Percentiles rank a stretch among this genome's conserved stretches.
phyloP scores from a whole-genome alignment of 2,888 invertebrate genomes.

The Tetragonula carbonaria region DNA sequence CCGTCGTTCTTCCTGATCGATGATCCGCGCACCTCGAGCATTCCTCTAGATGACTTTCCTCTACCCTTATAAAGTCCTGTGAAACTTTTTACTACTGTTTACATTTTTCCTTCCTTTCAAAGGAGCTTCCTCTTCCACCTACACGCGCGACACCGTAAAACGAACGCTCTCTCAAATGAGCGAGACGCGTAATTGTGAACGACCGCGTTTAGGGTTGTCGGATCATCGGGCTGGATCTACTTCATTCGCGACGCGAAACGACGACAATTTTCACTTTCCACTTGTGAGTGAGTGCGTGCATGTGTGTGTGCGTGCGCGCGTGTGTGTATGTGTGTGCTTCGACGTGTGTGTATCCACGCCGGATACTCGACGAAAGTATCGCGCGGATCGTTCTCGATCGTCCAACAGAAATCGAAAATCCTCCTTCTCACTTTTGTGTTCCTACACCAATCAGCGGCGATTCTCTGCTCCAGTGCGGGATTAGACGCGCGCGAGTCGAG shows the following conservation, averaged over 20 bases:
- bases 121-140: neutral
- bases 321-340: slow-evolving; percentile 43
- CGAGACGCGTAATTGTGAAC: neutral
- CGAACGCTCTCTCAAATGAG: too few relatives aligned
- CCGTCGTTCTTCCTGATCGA: slow-evolving; percentile 6
- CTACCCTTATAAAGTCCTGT: too few relatives aligned
- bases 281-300: slow-evolving; percentile 27
- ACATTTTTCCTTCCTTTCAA: slow-evolving; percentile 50
- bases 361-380: slow-evolving; percentile 53
- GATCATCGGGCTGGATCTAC: slow-evolving; percentile 26
- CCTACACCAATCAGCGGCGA: slow-evolving; percentile 35
- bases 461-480: slow-evolving; percentile 17
- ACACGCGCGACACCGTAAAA: slow-evolving; percentile 15
- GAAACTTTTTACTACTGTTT: slow-evolving; percentile 45
- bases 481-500: slow-evolving; percentile 1
- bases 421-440: slow-evolving; percentile 46
- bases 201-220: neutral
- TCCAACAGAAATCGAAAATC: slow-evolving; percentile 22
- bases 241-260: slow-evolving; percentile 15
- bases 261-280: slow-evolving; percentile 62
- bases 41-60: neutral
- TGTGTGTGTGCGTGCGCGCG: too few relatives aligned
- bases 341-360: slow-evolving; percentile 57
- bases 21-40: neutral
- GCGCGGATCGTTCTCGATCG: slow-evolving; percentile 35